A percentile compares a stretch with the other conserved stretches of the same genome.
Conservation (phyloP, 2,113 vertebrate species). For the Hyla sarda region DNA sequence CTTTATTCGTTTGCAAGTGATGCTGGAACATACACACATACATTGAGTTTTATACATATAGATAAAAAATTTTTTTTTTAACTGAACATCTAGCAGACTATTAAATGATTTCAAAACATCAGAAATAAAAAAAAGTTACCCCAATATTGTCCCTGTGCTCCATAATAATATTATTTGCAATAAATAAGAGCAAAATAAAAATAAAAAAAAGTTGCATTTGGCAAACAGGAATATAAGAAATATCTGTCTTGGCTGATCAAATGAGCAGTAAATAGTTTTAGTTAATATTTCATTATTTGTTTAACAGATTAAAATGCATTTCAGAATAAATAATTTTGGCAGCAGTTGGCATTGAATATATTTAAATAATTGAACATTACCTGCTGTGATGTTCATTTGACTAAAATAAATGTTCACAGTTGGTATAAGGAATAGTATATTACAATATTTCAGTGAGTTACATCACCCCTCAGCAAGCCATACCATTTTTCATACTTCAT, state of each 20-base stretch:
- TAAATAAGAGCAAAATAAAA: not conserved
- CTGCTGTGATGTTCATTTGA: slow-evolving; percentile 19
- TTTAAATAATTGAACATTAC: slow-evolving; percentile 14
- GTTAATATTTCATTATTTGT: not conserved
- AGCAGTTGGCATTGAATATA: slow-evolving; percentile 12
- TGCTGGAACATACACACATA: no score
- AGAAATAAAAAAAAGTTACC: no score
- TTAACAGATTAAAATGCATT: not conserved
- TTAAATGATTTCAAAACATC: no score
- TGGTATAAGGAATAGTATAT: not conserved
- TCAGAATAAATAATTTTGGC: slow-evolving; percentile 15
- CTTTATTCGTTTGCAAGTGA: no score
- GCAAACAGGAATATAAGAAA: not conserved
- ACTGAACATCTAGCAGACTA: no score
- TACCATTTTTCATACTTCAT: slow-evolving; percentile 15
- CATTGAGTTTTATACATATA: no score
- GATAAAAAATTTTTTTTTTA: no score
- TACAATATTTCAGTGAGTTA: not conserved
- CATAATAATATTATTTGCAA: no score
- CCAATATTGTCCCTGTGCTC: no score
- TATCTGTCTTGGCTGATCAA: not conserved
- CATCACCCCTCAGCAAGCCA: slow-evolving; percentile 9
- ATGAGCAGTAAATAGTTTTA: not conserved
- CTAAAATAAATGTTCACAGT: slow-evolving; percentile 25
- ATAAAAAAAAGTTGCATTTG: not conserved